Conservation (phyloP, 2,888 invertebrate species). For the Trissolcus japonicus region DNA sequence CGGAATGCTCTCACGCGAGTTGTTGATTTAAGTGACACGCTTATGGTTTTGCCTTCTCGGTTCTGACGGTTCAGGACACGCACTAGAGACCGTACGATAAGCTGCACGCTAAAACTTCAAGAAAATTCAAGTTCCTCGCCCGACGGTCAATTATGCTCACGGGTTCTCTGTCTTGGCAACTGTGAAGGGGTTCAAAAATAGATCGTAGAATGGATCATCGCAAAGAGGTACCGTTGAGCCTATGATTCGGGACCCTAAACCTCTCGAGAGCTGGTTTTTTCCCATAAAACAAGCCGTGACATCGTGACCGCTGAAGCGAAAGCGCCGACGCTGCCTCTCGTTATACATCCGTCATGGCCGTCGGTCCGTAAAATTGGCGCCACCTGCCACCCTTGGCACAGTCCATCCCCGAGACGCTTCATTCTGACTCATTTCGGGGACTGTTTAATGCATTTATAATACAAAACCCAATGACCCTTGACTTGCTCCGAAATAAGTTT, state of each 20-base stretch:
- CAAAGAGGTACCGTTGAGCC: constrained; percentile 3
- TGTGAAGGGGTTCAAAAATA: constrained; percentile 20
- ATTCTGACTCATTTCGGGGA: constrained; percentile 61
- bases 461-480: constrained; percentile 71
- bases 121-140: not conserved
- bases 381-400: constrained; percentile 74
- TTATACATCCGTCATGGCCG: constrained; percentile 75
- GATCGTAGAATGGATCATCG: constrained; percentile 11
- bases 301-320: constrained; percentile 71
- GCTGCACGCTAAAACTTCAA: constrained; percentile 59
- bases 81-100: constrained; percentile 57
- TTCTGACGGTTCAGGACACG: too few relatives aligned
- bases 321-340: constrained; percentile 60
- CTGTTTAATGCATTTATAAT: constrained; percentile 75
- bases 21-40: constrained; percentile 48
- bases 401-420: constrained; percentile 54
- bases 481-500: constrained; percentile 64
- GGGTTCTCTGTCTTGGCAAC: not conserved
- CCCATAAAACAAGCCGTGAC: constrained; percentile 74
- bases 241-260: constrained; percentile 41
- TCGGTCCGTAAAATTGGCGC: constrained; percentile 76
- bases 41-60: not conserved
- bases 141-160: not conserved
- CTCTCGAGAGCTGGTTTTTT: constrained; percentile 58
- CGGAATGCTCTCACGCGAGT: constrained; percentile 49